These are phyloP conservation scores for Eupeodes corollae DNA, from an alignment of 1,140 invertebrate species.

Conservation along the genomic window DNA sequence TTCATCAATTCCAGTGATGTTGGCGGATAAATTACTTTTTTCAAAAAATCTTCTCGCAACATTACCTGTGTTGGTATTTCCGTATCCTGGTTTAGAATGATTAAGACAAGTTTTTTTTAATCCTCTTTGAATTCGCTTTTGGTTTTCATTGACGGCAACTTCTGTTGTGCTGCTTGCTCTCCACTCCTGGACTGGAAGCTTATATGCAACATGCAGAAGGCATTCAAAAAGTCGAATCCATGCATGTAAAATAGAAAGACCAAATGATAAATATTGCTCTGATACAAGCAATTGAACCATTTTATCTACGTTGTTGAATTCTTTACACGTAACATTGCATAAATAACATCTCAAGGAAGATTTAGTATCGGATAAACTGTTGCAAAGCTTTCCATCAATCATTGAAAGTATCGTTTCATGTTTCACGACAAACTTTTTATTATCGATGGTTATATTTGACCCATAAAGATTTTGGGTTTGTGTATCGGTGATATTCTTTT, in stretches of 20 bases:
- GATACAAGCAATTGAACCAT: not conserved
- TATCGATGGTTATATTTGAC: too few relatives aligned
- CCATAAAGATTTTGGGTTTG: too few relatives aligned
- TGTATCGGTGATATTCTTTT: too few relatives aligned
- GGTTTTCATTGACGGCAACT: not conserved
- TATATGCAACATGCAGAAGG: not conserved
- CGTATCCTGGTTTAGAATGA: not conserved
- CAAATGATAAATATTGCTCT: not conserved
- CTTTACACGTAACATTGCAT: not conserved
- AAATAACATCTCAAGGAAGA: not conserved
- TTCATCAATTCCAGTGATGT: too few relatives aligned
- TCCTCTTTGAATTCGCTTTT: not conserved
- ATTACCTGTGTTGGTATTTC: not conserved
- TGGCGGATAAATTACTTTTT: not conserved
- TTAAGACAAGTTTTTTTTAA: not conserved
- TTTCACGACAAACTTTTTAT: not conserved
- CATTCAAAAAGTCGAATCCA: not conserved
- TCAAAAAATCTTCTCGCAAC: slow-evolving; percentile 1
- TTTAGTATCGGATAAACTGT: not conserved
- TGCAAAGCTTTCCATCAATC: not conserved
- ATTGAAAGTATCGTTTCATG: not conserved
- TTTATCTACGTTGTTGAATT: not conserved
- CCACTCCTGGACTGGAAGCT: not conserved
- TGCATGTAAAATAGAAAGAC: not conserved
- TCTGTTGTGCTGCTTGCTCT: too few relatives aligned